Evolutionary conservation across 2,888 invertebrate genomes (phyloP), one percentile per base, ranked within the genome.

Genomic region (Cephus spinipes): DNA sequence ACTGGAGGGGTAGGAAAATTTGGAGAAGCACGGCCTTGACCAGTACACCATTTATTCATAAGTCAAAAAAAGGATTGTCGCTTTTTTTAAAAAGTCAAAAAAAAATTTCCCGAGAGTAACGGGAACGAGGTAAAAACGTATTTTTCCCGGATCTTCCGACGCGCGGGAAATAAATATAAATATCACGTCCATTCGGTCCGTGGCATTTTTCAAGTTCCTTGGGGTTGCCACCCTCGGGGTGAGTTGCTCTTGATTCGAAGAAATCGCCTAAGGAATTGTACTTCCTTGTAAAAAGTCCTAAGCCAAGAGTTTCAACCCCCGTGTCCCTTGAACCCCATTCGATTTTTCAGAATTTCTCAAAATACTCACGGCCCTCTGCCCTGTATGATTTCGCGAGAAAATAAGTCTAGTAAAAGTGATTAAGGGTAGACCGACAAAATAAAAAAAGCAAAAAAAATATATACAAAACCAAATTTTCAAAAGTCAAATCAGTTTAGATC

Each of bases 1-100:
- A 81, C 82, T 81, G 75, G 76, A 79, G 82, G 82, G 82, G 81
- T 81, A 83, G 83, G 81, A 82, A 83, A 84, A 81, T 84, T 85
- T 76, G 78, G 74, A 77, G 78, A 71, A 74, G 68, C 76, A 68
- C 69, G 76, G 69, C 75, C 79, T 80, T 79, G 81, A 79, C 77
- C 78, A 74, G 76, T 71, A 71, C 69, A 71, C 71, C 32, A 12
- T 71, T 71, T 71, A 32, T 33, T 71, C 31, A 33, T 1, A 9
- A 6, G 1, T 9, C 9, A 23, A 23, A 23, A 23, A 80, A 75
- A 30, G 80, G 76, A 80, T 77, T 77, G 77, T 74, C 81, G 81
- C 77, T 35, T 34, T 34, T 34, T 69, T 81, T 79, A 74, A 15
- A 36, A 36, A 36, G 15, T 40, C 6, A 6, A 2, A 40, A 40